A percentile compares a stretch with the other conserved stretches of the same genome.
Evolutionary conservation across 2,888 invertebrate species (phyloP).

Genomic region (Agonopterix alstromeriana): DNA sequence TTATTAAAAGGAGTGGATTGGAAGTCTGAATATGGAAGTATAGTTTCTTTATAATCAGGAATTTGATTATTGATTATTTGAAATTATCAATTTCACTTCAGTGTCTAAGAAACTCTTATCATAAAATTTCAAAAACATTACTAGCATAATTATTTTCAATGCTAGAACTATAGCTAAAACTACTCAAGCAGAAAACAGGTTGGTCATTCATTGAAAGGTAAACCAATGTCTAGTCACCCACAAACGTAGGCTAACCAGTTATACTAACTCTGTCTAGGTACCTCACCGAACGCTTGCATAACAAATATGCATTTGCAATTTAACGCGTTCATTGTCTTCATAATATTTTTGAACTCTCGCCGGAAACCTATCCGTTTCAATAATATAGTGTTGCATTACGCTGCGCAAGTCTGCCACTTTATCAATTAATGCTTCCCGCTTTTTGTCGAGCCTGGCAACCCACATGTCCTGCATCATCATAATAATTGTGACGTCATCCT

Average conservation of each 20-base stretch:
- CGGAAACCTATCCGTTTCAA: slow-evolving; percentile 26
- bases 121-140: no score
- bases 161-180: background rate
- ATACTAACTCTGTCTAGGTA: slow-evolving; percentile 21
- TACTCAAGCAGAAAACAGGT: background rate
- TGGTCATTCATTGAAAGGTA: background rate
- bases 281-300: slow-evolving; percentile 25
- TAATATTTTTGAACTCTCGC: slow-evolving; percentile 33
- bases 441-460: slow-evolving; percentile 28
- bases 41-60: no score
- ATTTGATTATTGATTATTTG: no score
- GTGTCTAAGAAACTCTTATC: no score
- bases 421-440: slow-evolving; percentile 57
- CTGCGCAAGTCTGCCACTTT: slow-evolving; percentile 39
- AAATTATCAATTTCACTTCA: no score
- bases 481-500: slow-evolving; percentile 54
- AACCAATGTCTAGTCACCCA: slow-evolving; percentile 2
- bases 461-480: slow-evolving; percentile 56
- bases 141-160: no score
- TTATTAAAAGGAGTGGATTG: no score
- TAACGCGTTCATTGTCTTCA: slow-evolving; percentile 36
- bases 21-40: no score
- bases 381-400: slow-evolving; percentile 6
- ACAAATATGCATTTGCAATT: slow-evolving; percentile 33
- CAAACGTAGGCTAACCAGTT: slow-evolving; percentile 40